These are phyloP conservation scores for Pagetopsis macropterus DNA, from an alignment of 2,797 vertebrate species.

Conservation along the genomic window DNA sequence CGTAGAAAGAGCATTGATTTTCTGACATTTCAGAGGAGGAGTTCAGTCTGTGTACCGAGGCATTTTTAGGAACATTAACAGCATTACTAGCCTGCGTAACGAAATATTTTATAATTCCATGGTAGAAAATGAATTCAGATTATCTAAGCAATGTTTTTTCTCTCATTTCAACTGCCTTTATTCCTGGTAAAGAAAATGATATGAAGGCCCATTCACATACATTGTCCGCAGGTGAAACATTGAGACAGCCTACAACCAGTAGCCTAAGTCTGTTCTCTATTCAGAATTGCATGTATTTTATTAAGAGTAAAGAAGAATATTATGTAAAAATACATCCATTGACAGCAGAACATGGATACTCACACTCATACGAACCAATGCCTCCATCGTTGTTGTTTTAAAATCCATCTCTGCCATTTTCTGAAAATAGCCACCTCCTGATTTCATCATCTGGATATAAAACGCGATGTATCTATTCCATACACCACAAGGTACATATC, in stretches of 20 bases:
- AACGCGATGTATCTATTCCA: constrained; percentile 30
- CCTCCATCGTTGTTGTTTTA: constrained; percentile 90
- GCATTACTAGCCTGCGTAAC: neutral
- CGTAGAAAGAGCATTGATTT: neutral
- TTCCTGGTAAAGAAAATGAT: neutral
- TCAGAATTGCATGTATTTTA: neutral
- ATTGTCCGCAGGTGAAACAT: constrained; percentile 1
- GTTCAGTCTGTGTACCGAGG: neutral
- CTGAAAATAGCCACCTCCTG: constrained; percentile 49
- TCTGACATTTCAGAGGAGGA: neutral
- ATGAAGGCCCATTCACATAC: neutral
- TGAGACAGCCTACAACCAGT: constrained; percentile 2
- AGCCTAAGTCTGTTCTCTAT: neutral
- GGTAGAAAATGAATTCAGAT: neutral
- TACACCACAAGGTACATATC: constrained; percentile 30
- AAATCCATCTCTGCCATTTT: constrained; percentile 88
- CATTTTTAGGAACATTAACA: constrained; percentile 6
- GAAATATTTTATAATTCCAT: neutral
- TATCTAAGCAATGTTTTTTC: neutral
- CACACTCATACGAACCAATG: constrained; percentile 89
- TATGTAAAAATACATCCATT: neutral
- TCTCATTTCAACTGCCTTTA: neutral
- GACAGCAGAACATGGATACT: constrained; percentile 70
- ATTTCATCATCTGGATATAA: constrained; percentile 62
- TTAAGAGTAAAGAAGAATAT: neutral